These are phyloP conservation scores for Pygoscelis adeliae DNA, from an alignment of 2,113 vertebrate genomes.

Conservation along the genomic window DNA sequence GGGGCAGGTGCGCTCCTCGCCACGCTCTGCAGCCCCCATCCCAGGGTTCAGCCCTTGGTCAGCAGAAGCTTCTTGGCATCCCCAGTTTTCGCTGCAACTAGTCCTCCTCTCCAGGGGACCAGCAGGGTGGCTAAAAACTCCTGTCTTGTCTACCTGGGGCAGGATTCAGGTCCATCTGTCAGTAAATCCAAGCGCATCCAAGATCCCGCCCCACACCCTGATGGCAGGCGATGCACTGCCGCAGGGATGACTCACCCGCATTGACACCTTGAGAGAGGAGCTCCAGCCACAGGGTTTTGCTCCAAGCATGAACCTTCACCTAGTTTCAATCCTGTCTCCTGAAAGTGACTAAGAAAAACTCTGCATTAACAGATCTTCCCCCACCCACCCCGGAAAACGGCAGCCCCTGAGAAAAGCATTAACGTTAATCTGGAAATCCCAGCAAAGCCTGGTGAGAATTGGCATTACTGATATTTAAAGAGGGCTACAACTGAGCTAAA, in stretches of 20 bases:
- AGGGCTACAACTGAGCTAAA: background rate
- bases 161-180: background rate
- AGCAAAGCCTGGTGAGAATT: background rate
- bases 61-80: background rate
- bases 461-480: background rate
- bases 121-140: background rate
- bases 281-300: background rate
- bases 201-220: background rate
- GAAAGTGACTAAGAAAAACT: background rate
- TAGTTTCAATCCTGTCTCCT: background rate
- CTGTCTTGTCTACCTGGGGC: background rate
- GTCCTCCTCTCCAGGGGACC: background rate
- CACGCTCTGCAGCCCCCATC: fast-evolving
- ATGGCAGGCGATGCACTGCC: fast-evolving
- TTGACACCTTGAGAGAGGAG: fast-evolving
- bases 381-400: background rate
- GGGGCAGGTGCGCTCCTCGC: fast-evolving
- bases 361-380: background rate
- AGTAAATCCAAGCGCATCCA: fast-evolving
- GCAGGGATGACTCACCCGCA: background rate
- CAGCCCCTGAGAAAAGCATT: background rate
- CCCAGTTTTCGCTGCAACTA: background rate
- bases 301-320: background rate
- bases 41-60: background rate
- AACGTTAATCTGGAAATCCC: background rate